Base-by-base conservation (phyloP, 2,797 vertebrate species). In the Siniperca undulata region DNA sequence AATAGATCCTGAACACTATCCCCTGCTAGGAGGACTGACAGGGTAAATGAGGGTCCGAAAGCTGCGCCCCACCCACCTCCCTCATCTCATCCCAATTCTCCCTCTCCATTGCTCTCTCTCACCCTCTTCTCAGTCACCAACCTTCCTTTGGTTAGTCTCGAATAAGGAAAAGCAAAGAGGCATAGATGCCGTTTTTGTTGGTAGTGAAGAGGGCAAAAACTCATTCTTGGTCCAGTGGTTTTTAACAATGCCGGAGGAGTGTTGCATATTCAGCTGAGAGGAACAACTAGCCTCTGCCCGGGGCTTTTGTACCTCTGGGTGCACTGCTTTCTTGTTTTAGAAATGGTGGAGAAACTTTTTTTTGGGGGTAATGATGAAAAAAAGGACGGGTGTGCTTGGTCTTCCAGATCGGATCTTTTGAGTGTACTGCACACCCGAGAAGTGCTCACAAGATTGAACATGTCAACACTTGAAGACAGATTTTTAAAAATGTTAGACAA, bases 1-100 rank as follows among this genome's bases (percentile, higher is more conserved):
- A 95, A 96, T 97, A 96, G 94, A 94, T 96, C 95, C 95, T 89
- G 95, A 96, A 94, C 92, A 90, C 92, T 94, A 94, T 93, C 89
- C 94, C 90, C 91, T 91, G 93, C 94, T 93, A 90, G 95, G 91
- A 95, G 94, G 92, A 66, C 95, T 95, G 95, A 87, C 91, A 81
- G 86, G 94, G 94, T 96, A 97, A 97, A 96, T 96, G 94, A 96
- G 95, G 94, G 94, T 94, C 95, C 95, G 84, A 91, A 88, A 90
- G 91, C 88, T 86, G 87, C 67, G 52, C 86, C 87, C 89, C 88
- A 88, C 84, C 87, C 86, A 91, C 90, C 70, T 74, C 74, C 84
- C 89, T 82, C 87, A 80, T 82, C 81, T 79, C 78, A 91, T 86
- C 86, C 83, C 68, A 52, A 52, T 77, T 87, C 90, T 78, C 80